A percentile compares a stretch with the other conserved stretches of the same genome.
These are phyloP conservation scores for Oryzias sinensis DNA, from an alignment of 2,797 vertebrate species.

Conservation along the genomic window DNA sequence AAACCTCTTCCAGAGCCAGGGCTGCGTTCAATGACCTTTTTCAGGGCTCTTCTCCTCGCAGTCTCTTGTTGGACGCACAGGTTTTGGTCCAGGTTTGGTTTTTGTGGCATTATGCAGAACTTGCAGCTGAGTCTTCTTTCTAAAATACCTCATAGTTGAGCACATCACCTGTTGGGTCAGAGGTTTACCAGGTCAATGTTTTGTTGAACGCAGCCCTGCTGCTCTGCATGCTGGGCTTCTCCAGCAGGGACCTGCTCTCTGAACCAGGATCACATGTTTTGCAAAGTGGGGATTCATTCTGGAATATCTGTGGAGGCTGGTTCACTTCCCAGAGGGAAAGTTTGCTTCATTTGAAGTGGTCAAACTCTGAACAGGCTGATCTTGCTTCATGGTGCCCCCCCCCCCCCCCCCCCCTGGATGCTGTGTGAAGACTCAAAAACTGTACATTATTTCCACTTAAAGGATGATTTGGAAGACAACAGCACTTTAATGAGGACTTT, in stretches of 20 bases:
- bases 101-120: slow-evolving; percentile 16
- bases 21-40: slow-evolving; percentile 44
- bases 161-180: slow-evolving; percentile 39
- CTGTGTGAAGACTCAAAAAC: slow-evolving; percentile 27
- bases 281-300: too few species aligned
- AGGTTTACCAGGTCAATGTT: slow-evolving; percentile 33
- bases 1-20: slow-evolving; percentile 8
- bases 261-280: too few species aligned
- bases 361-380: too few species aligned
- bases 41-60: slow-evolving; percentile 5
- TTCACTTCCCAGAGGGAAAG: too few species aligned
- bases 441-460: too few species aligned
- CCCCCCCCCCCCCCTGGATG: slow-evolving; percentile 34
- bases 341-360: too few species aligned
- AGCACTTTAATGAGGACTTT: too few species aligned
- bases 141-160: slow-evolving; percentile 37
- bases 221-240: slow-evolving; percentile 58
- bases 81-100: background rate
- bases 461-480: too few species aligned
- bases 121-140: slow-evolving; percentile 7
- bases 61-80: background rate
- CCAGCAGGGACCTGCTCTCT: slow-evolving; percentile 28
- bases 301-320: too few species aligned
- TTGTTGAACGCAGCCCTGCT: slow-evolving; percentile 43
- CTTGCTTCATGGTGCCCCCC: too few species aligned